A percentile compares a stretch with the other conserved stretches of the same genome.
Conservation (phyloP, 2,888 invertebrate species). For the Cataglyphis livida region DNA sequence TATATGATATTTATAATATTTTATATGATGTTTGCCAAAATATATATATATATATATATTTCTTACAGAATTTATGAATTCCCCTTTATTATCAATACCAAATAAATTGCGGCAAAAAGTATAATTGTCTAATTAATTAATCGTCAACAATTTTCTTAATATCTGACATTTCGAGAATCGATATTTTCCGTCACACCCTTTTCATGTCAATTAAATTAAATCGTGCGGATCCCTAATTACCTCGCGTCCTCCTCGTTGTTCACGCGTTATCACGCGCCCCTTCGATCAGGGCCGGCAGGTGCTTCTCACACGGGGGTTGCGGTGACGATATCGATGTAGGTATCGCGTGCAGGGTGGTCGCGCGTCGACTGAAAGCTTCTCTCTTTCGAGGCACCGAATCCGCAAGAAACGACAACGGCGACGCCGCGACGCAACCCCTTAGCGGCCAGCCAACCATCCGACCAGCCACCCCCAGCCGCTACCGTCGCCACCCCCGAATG, state of each 20-base stretch:
- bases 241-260: constrained; percentile 36
- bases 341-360: constrained; percentile 67
- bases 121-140: background rate
- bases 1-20: no score
- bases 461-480: constrained; percentile 58
- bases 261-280: constrained; percentile 41
- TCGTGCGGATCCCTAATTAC: constrained; percentile 36
- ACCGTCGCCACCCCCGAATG: constrained; percentile 48
- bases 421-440: constrained; percentile 76
- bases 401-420: constrained; percentile 74
- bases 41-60: background rate
- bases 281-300: constrained; percentile 10
- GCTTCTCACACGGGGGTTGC: constrained; percentile 26
- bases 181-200: constrained; percentile 29
- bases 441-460: constrained; percentile 64
- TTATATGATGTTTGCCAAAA: background rate
- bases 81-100: background rate
- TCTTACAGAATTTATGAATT: background rate
- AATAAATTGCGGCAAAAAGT: background rate
- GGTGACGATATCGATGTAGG: constrained; percentile 37
- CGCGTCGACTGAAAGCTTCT: constrained; percentile 80
- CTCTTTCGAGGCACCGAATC: constrained; percentile 72
- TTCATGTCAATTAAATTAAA: constrained; percentile 1
- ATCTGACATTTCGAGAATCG: background rate
- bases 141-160: background rate